Percentiles rank a stretch among this genome's conserved stretches.
phyloP scores from a whole-genome alignment of 2,888 invertebrate species.

The Zeuzera pyrina region DNA sequence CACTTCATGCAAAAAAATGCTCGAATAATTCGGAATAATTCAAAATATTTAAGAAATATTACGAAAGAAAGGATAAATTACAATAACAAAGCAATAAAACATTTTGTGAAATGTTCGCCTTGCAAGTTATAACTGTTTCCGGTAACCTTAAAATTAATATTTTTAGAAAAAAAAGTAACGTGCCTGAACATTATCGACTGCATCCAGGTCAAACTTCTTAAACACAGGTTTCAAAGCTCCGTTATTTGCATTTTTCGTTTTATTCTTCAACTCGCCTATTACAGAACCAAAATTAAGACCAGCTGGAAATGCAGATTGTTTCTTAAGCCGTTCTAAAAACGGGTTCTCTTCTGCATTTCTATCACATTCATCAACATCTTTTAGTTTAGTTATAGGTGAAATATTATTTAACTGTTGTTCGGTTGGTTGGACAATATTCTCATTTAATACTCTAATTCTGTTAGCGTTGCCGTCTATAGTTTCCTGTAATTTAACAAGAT shows the following conservation, averaged over 20 bases:
- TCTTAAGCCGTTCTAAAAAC: slow-evolving; percentile 43
- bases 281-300: slow-evolving; percentile 60
- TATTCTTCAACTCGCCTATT: slow-evolving; percentile 58
- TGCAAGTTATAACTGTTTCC: not conserved
- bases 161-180: slow-evolving; percentile 17
- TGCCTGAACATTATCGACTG: slow-evolving; percentile 48
- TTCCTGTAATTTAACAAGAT: slow-evolving; percentile 29
- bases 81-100: not conserved
- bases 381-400: slow-evolving; percentile 5
- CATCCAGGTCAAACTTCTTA: slow-evolving; percentile 55
- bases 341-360: slow-evolving; percentile 30
- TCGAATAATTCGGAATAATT: too few species aligned
- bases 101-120: not conserved
- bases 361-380: slow-evolving; percentile 7
- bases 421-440: slow-evolving; percentile 11
- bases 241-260: slow-evolving; percentile 46
- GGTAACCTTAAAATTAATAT: not conserved
- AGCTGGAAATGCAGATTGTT: slow-evolving; percentile 44
- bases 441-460: slow-evolving; percentile 31
- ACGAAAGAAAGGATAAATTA: not conserved
- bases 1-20: too few species aligned
- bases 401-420: slow-evolving; percentile 4
- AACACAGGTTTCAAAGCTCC: slow-evolving; percentile 59
- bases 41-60: too few species aligned
- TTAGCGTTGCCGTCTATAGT: slow-evolving; percentile 40